Evolutionary conservation across 1,140 invertebrate species (phyloP).

Genomic region (Scylla paramamosain): DNA sequence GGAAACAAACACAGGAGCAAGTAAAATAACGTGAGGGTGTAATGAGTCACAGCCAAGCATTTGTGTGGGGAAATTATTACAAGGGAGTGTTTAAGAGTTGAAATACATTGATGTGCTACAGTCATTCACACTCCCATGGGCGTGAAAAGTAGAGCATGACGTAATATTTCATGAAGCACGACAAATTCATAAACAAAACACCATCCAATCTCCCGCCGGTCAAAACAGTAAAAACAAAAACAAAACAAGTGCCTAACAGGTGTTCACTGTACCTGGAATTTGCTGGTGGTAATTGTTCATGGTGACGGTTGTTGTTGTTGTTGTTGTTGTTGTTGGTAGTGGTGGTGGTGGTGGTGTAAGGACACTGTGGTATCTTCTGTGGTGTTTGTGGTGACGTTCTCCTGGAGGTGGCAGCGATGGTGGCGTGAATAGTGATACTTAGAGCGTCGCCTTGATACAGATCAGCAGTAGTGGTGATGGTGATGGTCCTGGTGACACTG

Average conservation of each 20-base stretch:
- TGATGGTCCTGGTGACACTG: too few species aligned
- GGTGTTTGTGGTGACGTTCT: not conserved
- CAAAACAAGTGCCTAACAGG: not conserved
- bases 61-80: not conserved
- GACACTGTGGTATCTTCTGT: not conserved
- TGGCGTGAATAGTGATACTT: not conserved
- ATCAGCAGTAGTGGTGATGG: not conserved
- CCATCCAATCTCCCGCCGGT: too few species aligned
- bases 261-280: constrained; percentile 13
- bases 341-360: not conserved
- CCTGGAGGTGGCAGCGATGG: not conserved
- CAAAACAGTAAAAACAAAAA: not conserved
- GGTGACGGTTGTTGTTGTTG: not conserved
- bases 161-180: too few species aligned
- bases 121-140: too few species aligned
- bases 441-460: not conserved
- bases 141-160: too few species aligned
- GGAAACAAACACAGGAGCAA: not conserved
- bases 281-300: constrained; percentile 6
- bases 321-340: too few species aligned
- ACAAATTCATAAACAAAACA: too few species aligned
- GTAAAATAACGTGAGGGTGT: not conserved
- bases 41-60: not conserved
- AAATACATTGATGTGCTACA: not conserved
- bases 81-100: not conserved